These are phyloP conservation scores for Oriolus oriolus DNA, from an alignment of 2,113 vertebrate species.

Conservation along the genomic window DNA sequence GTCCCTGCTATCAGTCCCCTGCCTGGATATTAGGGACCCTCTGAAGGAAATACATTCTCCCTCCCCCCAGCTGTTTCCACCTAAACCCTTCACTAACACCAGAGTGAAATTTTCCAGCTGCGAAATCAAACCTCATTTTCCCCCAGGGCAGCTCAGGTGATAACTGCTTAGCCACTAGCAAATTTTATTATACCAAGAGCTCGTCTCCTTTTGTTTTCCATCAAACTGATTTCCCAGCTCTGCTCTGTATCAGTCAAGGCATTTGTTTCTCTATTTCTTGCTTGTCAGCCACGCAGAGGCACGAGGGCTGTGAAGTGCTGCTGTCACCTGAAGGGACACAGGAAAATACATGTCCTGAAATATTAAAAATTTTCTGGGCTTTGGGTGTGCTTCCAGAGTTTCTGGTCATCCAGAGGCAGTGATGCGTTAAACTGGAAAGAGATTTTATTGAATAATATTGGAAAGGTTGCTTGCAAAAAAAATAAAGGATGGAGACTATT, in stretches of 20 bases:
- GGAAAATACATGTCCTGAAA: not conserved
- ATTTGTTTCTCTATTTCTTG: not conserved
- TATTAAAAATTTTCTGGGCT: not conserved
- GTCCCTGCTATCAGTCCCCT: not conserved
- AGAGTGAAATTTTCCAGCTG: not conserved
- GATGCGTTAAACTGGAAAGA: not conserved
- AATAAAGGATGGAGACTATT: not conserved
- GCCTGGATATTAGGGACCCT: not conserved
- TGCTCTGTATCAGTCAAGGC: not conserved
- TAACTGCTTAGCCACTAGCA: not conserved
- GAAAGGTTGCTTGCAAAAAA: not conserved
- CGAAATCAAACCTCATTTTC: not conserved
- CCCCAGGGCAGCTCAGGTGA: not conserved
- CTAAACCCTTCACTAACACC: not conserved
- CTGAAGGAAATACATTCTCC: not conserved
- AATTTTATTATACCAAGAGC: not conserved
- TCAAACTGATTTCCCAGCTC: not conserved
- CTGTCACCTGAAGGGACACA: not conserved
- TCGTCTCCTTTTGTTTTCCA: constrained; percentile 5
- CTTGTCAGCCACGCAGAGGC: not conserved
- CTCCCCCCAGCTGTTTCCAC: not conserved
- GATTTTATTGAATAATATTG: not conserved
- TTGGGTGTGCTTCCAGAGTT: not conserved
- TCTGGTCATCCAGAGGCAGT: not conserved
- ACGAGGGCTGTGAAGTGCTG: not conserved